A percentile compares a stretch with the other conserved stretches of the same genome.
phyloP scores from a whole-genome alignment of 37 sponge, comb jelly and placozoan species.

The Ianthella basta region DNA sequence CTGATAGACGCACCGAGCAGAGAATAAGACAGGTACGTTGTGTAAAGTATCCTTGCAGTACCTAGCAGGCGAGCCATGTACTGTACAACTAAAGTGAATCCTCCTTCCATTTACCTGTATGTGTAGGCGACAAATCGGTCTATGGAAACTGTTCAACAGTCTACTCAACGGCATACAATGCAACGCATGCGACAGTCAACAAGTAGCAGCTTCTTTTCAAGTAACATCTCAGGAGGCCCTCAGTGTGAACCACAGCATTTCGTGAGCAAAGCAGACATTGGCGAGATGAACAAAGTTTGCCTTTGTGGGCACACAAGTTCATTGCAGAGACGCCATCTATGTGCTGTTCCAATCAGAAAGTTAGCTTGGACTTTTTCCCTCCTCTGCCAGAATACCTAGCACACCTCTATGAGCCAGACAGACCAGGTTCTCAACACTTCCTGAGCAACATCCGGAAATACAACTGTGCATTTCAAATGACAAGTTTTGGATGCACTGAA shows the following conservation, averaged over 20 bases:
- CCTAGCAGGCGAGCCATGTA: no score
- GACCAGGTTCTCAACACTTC: conserved; percentile 17
- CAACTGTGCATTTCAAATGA: conserved; percentile 27
- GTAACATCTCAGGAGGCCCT: not conserved
- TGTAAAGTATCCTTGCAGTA: no score
- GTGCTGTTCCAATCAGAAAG: conserved; percentile 32
- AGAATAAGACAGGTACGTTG: no score
- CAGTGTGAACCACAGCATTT: not conserved
- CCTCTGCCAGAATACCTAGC: conserved; percentile 15
- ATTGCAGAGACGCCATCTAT: conserved; percentile 18
- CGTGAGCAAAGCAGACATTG: not conserved
- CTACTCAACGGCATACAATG: no score
- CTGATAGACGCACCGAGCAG: no score
- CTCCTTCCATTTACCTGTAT: no score
- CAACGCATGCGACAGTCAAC: no score
- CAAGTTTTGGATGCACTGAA: conserved; percentile 12
- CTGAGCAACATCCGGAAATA: not conserved
- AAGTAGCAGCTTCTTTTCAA: no score
- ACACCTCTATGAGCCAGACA: not conserved
- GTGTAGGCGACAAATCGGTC: no score
- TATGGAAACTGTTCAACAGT: no score
- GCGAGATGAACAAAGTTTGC: not conserved
- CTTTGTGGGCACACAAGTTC: conserved; percentile 37
- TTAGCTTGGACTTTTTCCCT: conserved; percentile 12
- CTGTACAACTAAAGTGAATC: no score